Evolutionary conservation across 2,113 vertebrate genomes (phyloP).

Genomic region (Dromiciops gliroides): DNA sequence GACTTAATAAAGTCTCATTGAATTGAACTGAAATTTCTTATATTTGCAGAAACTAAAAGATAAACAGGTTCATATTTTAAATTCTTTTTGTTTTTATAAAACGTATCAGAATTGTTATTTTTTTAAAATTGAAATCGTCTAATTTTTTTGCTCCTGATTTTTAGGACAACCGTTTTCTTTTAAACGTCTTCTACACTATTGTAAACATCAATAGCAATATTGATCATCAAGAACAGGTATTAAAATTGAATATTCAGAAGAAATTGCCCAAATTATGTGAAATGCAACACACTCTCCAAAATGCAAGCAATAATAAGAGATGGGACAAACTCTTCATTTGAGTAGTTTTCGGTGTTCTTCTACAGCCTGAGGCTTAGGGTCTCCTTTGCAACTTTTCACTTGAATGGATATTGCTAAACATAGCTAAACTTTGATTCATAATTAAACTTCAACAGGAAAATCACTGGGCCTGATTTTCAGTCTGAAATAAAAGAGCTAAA

Average conservation of each 20-base stretch:
- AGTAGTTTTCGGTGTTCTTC: background rate
- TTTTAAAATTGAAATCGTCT: background rate
- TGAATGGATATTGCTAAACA: slow-evolving; percentile 21
- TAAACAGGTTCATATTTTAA: slow-evolving; percentile 42
- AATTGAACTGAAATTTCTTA: slow-evolving; percentile 15
- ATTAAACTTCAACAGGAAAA: slow-evolving; percentile 18
- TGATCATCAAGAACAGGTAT: background rate
- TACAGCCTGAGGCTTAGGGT: background rate
- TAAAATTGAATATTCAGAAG: slow-evolving; percentile 28
- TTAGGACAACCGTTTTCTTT: slow-evolving; percentile 16
- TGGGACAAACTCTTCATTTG: background rate
- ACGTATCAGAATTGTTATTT: background rate
- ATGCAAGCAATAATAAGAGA: slow-evolving; percentile 13
- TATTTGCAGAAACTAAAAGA: slow-evolving; percentile 23
- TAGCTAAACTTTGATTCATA: slow-evolving; percentile 31
- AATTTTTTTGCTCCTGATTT: slow-evolving; percentile 21
- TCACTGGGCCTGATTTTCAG: background rate
- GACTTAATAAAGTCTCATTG: background rate
- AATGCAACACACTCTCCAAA: slow-evolving; percentile 5
- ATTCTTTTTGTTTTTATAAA: slow-evolving; percentile 8
- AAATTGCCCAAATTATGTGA: slow-evolving; percentile 36
- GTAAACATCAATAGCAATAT: slow-evolving; percentile 20
- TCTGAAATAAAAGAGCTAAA: slow-evolving; percentile 34
- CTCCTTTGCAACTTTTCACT: slow-evolving; percentile 3
- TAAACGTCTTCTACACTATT: background rate